A percentile compares a stretch with the other conserved stretches of the same genome.
Evolutionary conservation across 2,888 invertebrate species (phyloP).

Genomic region (Argyresthia goedartella): DNA sequence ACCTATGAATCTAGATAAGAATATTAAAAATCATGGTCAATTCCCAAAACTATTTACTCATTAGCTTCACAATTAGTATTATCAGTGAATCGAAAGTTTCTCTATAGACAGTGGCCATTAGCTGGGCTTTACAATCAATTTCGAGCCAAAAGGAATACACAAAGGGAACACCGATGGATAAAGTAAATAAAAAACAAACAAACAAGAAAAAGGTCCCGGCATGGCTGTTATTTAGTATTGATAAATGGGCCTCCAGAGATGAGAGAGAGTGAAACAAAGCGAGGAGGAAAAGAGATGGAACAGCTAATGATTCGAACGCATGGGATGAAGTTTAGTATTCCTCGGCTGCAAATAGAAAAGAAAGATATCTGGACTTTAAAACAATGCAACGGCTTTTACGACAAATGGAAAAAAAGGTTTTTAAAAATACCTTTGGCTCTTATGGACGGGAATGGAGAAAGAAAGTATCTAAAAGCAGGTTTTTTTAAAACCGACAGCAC

Average conservation of each 20-base stretch:
- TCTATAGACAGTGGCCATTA: conserved; percentile 51
- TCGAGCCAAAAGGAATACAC: conserved; percentile 48
- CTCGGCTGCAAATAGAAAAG: not conserved
- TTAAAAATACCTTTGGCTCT: no score
- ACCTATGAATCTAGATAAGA: not conserved
- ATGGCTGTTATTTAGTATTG: conserved; percentile 66
- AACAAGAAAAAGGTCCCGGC: conserved; percentile 61
- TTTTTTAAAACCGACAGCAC: no score
- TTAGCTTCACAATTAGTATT: conserved; percentile 51
- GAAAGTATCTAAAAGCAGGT: no score
- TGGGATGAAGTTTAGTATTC: conserved; percentile 23
- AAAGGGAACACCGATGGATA: conserved; percentile 55
- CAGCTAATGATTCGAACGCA: conserved; percentile 54
- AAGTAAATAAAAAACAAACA: conserved; percentile 67
- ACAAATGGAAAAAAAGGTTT: no score
- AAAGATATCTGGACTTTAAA: not conserved
- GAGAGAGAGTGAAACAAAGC: conserved; percentile 47
- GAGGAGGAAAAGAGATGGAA: conserved; percentile 41
- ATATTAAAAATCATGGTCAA: not conserved
- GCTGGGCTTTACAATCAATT: conserved; percentile 64
- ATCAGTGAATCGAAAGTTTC: conserved; percentile 54
- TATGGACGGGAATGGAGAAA: no score
- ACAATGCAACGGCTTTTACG: no score
- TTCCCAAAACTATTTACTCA: conserved; percentile 23
- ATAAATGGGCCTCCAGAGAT: conserved; percentile 64